Conservation (phyloP, 2,113 vertebrate species). For the Zapus hudsonius region DNA sequence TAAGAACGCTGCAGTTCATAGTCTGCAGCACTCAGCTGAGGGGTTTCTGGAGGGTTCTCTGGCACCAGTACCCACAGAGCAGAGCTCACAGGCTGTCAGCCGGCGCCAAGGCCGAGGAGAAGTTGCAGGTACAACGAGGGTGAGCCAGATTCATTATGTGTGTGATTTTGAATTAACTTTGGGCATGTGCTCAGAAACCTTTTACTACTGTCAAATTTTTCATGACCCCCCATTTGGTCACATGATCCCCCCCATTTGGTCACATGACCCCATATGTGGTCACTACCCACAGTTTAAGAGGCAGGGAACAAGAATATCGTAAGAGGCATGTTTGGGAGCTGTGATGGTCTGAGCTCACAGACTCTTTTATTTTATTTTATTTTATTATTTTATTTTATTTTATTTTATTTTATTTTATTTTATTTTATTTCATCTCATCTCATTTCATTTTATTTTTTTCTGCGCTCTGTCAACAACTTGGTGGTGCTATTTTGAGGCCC, state of each 20-base stretch:
- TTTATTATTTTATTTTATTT: no score
- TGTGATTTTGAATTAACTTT: background rate
- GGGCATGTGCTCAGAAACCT: background rate
- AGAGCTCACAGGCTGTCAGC: background rate
- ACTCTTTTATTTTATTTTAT: no score
- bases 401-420: no score
- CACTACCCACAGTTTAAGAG: background rate
- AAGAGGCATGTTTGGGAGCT: background rate
- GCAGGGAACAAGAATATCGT: background rate
- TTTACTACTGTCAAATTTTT: background rate
- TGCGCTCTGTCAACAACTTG: no score
- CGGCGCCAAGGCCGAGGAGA: background rate
- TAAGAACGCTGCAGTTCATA: background rate
- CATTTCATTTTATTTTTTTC: no score
- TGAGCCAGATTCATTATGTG: background rate
- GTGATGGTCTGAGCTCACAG: background rate
- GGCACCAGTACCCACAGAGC: background rate
- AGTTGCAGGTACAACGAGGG: accelerated
- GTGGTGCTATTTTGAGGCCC: no score
- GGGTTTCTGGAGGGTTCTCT: background rate
- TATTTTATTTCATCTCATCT: no score
- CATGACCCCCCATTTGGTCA: background rate
- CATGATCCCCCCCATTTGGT: background rate
- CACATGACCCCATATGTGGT: background rate
- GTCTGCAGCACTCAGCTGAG: background rate